Percentiles rank a stretch among this genome's conserved stretches.
Conservation (phyloP, 1,140 invertebrate genomes). For the Drosophila busckii region DNA sequence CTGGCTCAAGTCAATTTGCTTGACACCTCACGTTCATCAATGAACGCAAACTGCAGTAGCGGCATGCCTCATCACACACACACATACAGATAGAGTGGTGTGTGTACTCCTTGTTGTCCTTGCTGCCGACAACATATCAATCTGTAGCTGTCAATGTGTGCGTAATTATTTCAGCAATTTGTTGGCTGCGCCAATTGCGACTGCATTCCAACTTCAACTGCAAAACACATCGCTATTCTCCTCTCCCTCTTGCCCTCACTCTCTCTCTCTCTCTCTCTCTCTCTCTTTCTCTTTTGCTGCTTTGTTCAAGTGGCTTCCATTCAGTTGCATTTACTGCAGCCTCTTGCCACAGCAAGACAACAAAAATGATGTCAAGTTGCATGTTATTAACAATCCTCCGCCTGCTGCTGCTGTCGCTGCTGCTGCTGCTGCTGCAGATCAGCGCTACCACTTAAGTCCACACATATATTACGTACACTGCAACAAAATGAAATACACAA, state of each 20-base stretch:
- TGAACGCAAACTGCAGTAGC: constrained; percentile 38
- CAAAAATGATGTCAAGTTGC: constrained; percentile 58
- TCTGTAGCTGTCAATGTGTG: constrained; percentile 67
- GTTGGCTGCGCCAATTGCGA: constrained; percentile 74
- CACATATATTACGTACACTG: too few relatives aligned
- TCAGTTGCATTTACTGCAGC: constrained; percentile 6
- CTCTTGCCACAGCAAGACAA: too few relatives aligned
- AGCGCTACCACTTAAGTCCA: too few relatives aligned
- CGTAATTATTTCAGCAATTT: constrained; percentile 78
- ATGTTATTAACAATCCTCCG: constrained; percentile 52
- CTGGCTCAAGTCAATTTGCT: constrained; percentile 64
- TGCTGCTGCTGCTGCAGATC: too few relatives aligned
- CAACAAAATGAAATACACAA: too few relatives aligned
- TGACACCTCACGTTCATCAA: constrained; percentile 76
- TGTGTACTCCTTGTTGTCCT: constrained; percentile 21
- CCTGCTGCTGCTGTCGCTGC: too few relatives aligned
- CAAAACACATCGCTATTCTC: background rate
- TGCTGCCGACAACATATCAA: constrained; percentile 49
- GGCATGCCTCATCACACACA: constrained; percentile 14
- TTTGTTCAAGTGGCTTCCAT: constrained; percentile 16
- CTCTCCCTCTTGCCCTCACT: background rate
- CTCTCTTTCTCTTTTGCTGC: constrained; percentile 1
- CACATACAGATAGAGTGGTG: constrained; percentile 13
- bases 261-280: background rate
- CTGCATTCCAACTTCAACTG: constrained; percentile 48